Conservation (phyloP, 2,113 vertebrate genomes). For the Paraplagusia blochii region DNA sequence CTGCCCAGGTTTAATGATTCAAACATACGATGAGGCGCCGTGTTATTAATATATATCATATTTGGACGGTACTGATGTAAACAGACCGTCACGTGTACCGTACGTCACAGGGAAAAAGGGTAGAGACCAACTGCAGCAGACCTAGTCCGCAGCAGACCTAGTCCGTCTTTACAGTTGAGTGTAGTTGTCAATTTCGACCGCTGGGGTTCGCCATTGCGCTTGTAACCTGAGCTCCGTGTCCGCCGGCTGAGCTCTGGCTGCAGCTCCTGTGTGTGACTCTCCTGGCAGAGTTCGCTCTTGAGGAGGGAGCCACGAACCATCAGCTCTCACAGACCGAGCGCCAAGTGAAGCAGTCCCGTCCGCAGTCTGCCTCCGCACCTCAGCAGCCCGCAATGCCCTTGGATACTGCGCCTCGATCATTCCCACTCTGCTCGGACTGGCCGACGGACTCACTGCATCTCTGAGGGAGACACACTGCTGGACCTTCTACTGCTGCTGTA, state of each 20-base stretch:
- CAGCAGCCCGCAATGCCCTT: constrained; percentile 68
- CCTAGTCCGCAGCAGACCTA: too few relatives aligned
- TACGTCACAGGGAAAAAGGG: too few relatives aligned
- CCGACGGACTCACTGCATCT: neutral
- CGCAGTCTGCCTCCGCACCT: constrained; percentile 73
- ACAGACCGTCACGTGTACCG: too few relatives aligned
- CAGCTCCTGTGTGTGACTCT: constrained; percentile 2
- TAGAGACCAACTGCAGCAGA: too few relatives aligned
- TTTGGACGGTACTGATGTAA: too few relatives aligned
- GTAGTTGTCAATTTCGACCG: constrained; percentile 10
- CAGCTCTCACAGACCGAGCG: constrained; percentile 58
- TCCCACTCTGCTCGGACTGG: constrained; percentile 24
- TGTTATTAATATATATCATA: too few relatives aligned
- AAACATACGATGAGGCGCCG: too few relatives aligned
- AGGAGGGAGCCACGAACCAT: constrained; percentile 64
- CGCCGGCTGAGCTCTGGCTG: constrained; percentile 35
- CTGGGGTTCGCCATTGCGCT: constrained; percentile 52
- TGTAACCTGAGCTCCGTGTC: constrained; percentile 36
- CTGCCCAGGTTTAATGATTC: too few relatives aligned
- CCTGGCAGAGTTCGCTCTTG: constrained; percentile 47
- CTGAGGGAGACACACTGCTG: constrained; percentile 30
- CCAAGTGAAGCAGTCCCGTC: constrained; percentile 68
- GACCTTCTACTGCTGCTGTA: constrained; percentile 29
- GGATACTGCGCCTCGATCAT: constrained; percentile 52
- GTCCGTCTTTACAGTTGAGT: neutral